These are phyloP conservation scores for Molorchus minor DNA, from an alignment of 2,888 invertebrate genomes.

Conservation along the genomic window DNA sequence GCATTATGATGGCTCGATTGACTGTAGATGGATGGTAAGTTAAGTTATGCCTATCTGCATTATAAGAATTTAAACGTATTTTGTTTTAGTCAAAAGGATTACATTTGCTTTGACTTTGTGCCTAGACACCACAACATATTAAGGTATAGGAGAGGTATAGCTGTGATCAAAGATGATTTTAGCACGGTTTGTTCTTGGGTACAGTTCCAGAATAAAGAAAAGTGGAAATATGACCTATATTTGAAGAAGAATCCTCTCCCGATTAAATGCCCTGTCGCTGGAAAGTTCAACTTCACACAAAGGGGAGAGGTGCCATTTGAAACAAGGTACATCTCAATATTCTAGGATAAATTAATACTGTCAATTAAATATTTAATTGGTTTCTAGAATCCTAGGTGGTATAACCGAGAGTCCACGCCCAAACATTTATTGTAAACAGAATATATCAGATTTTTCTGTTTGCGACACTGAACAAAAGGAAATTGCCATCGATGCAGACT, in stretches of 20 bases:
- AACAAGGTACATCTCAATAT: slow-evolving; percentile 66
- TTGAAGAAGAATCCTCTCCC: slow-evolving; percentile 89
- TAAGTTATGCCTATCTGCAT: no score
- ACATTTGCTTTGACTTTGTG: slow-evolving; percentile 95
- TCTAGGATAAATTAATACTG: no score
- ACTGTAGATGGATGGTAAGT: slow-evolving; percentile 92
- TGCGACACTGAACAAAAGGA: slow-evolving; percentile 96
- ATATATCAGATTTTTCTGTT: slow-evolving; percentile 94
- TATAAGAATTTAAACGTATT: no score
- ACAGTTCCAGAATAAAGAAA: slow-evolving; percentile 83
- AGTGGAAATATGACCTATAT: slow-evolving; percentile 89
- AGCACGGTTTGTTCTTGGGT: slow-evolving; percentile 95
- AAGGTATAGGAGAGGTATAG: slow-evolving; percentile 86
- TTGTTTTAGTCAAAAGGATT: slow-evolving; percentile 88
- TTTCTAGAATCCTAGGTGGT: slow-evolving; percentile 85
- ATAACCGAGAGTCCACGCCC: slow-evolving; percentile 94
- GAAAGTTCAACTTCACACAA: slow-evolving; percentile 95
- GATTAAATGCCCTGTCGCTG: slow-evolving; percentile 94
- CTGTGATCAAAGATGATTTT: slow-evolving; percentile 89
- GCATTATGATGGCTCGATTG: slow-evolving; percentile 95
- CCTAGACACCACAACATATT: slow-evolving; percentile 96
- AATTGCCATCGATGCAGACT: slow-evolving; percentile 92
- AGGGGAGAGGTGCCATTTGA: slow-evolving; percentile 89
- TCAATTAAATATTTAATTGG: no score
- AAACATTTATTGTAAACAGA: slow-evolving; percentile 90